Conservation (phyloP, 2,113 vertebrate genomes). For the Coturnix japonica region DNA sequence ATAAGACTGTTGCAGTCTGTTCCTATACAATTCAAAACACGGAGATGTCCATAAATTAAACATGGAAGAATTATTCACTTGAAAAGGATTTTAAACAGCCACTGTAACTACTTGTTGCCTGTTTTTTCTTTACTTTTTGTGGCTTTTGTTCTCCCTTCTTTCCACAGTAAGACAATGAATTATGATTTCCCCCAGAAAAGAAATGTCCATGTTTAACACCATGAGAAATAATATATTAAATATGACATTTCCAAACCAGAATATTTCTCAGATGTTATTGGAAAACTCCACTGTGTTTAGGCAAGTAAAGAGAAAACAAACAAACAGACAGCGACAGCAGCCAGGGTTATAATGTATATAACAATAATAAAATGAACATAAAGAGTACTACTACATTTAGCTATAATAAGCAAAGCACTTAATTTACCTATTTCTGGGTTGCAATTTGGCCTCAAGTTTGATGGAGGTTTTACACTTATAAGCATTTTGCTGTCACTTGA, state of each 20-base stretch:
- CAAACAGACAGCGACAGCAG: accelerated
- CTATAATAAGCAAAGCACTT: neutral
- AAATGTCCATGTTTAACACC: neutral
- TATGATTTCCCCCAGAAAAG: neutral
- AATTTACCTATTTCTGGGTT: neutral
- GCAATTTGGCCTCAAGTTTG: neutral
- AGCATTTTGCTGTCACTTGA: accelerated
- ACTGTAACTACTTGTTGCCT: accelerated
- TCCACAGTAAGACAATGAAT: neutral
- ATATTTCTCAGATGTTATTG: neutral
- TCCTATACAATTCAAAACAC: neutral
- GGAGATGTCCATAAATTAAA: neutral
- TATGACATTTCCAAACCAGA: neutral
- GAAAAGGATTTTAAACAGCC: neutral
- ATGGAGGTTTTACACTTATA: accelerated
- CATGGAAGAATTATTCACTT: neutral
- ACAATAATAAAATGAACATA: neutral
- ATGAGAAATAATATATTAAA: neutral
- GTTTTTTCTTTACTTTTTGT: neutral
- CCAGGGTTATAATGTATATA: neutral
- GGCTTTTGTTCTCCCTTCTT: accelerated
- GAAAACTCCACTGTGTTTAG: neutral
- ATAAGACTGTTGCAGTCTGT: neutral
- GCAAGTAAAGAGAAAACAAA: neutral
- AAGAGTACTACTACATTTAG: neutral